A percentile compares a stretch with the other conserved stretches of the same genome.
These are phyloP conservation scores for Entelurus aequoreus DNA, from an alignment of 2,113 vertebrate species.

Conservation along the genomic window DNA sequence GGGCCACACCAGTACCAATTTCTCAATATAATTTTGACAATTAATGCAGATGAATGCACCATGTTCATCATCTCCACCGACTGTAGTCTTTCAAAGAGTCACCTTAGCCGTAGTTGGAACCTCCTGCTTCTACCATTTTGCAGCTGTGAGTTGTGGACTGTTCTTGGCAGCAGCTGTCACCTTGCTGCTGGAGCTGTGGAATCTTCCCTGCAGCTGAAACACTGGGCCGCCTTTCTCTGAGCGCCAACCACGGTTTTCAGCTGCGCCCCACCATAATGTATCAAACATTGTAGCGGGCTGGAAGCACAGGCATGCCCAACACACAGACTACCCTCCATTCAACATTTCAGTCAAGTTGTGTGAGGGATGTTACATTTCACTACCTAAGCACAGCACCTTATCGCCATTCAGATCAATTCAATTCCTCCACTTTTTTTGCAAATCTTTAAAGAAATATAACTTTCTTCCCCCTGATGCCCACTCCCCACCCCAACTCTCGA, in stretches of 20 bases:
- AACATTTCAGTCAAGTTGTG: no score
- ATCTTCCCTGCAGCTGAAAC: slow-evolving; percentile 59
- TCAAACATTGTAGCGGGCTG: slow-evolving; percentile 37
- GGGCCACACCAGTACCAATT: no score
- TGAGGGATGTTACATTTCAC: no score
- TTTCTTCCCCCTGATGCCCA: slow-evolving; percentile 5
- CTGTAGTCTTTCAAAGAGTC: no score
- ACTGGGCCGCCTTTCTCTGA: slow-evolving; percentile 52
- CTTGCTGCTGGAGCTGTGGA: slow-evolving; percentile 61
- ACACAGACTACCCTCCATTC: no score
- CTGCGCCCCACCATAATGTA: slow-evolving; percentile 51
- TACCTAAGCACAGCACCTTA: not conserved
- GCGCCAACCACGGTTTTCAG: slow-evolving; percentile 52
- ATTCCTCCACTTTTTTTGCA: slow-evolving; percentile 24
- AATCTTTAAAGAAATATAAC: slow-evolving; percentile 28
- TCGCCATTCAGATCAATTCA: slow-evolving; percentile 23
- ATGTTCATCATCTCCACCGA: no score
- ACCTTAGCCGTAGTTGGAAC: no score
- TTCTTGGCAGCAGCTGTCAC: slow-evolving; percentile 62
- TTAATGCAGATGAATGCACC: no score
- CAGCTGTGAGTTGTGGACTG: slow-evolving; percentile 36
- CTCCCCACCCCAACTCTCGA: not conserved
- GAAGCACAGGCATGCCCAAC: no score
- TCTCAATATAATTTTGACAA: no score
- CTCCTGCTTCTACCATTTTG: not conserved